Evolutionary conservation across 1,140 invertebrate species (phyloP).

Genomic region (Euwallacea similis): DNA sequence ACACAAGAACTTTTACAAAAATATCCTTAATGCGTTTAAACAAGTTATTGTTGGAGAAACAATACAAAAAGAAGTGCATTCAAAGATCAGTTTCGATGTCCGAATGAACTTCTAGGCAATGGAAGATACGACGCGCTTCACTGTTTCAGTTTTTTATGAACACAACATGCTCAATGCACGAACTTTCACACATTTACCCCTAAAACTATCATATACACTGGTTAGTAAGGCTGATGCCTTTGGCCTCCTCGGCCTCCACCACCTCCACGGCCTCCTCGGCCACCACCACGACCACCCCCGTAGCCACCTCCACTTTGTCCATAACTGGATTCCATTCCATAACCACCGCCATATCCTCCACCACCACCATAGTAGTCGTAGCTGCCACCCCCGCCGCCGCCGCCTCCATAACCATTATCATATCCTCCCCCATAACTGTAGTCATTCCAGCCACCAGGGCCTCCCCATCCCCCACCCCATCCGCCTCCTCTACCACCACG

Average conservation of each 20-base stretch:
- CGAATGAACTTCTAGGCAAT: slow-evolving; percentile 26
- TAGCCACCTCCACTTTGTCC: slow-evolving; percentile 10
- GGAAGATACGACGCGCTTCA: slow-evolving; percentile 23
- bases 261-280: slow-evolving; percentile 16
- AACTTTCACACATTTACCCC: slow-evolving; percentile 34
- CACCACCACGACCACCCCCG: slow-evolving; percentile 15
- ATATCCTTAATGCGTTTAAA: slow-evolving; percentile 32
- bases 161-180: slow-evolving; percentile 23
- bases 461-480: slow-evolving; percentile 20
- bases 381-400: slow-evolving; percentile 17
- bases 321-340: slow-evolving; percentile 17
- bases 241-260: slow-evolving; percentile 33
- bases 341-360: slow-evolving; percentile 21
- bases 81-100: slow-evolving; percentile 12
- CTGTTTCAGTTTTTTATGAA: slow-evolving; percentile 26
- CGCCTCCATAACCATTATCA: slow-evolving; percentile 26
- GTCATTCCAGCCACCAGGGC: slow-evolving; percentile 7
- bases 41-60: slow-evolving; percentile 20
- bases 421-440: slow-evolving; percentile 18
- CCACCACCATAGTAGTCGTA: slow-evolving; percentile 5
- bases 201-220: slow-evolving; percentile 24
- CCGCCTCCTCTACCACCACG: slow-evolving; percentile 68
- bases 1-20: slow-evolving; percentile 33
- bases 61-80: slow-evolving; percentile 33
- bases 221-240: slow-evolving; percentile 37